These are phyloP conservation scores for Zaprionus ornatus DNA, from an alignment of 1,140 invertebrate genomes.

Conservation along the genomic window DNA sequence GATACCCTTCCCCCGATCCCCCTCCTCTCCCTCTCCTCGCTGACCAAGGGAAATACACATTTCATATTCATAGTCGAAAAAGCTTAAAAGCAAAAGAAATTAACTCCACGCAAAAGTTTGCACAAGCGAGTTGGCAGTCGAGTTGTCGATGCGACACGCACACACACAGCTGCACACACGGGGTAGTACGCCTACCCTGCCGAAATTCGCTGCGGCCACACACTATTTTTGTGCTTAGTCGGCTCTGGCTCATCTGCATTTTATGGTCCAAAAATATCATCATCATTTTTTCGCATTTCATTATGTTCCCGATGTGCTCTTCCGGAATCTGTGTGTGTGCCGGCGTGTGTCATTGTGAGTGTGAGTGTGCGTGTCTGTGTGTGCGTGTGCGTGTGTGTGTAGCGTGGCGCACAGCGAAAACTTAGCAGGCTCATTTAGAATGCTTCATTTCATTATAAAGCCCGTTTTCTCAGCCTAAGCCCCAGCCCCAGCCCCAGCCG, in stretches of 20 bases:
- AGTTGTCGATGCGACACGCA: constrained; percentile 41
- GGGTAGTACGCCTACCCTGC: background rate
- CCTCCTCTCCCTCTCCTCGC: background rate
- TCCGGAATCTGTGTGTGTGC: constrained; percentile 15
- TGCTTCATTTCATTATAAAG: constrained; percentile 79
- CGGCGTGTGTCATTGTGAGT: constrained; percentile 46
- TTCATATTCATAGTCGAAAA: constrained; percentile 75
- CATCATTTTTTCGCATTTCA: constrained; percentile 80
- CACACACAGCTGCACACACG: background rate
- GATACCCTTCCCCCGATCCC: background rate
- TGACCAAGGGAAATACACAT: constrained; percentile 75
- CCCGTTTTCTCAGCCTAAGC: constrained; percentile 14
- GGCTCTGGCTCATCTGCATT: constrained; percentile 81
- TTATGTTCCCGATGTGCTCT: constrained; percentile 46
- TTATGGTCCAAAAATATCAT: constrained; percentile 80
- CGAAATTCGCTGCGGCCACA: constrained; percentile 41
- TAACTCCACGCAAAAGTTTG: constrained; percentile 61
- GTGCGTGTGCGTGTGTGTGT: constrained; percentile 50
- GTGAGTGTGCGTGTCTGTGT: constrained; percentile 34
- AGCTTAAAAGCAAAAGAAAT: constrained; percentile 76
- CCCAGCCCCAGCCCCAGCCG: constrained; percentile 11
- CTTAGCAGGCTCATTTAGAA: constrained; percentile 80
- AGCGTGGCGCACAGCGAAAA: constrained; percentile 52
- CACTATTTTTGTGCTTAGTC: constrained; percentile 80
- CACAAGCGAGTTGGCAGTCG: constrained; percentile 33